These are phyloP conservation scores for Ellobium chinense DNA, from an alignment of 2,888 invertebrate species.

Conservation along the genomic window DNA sequence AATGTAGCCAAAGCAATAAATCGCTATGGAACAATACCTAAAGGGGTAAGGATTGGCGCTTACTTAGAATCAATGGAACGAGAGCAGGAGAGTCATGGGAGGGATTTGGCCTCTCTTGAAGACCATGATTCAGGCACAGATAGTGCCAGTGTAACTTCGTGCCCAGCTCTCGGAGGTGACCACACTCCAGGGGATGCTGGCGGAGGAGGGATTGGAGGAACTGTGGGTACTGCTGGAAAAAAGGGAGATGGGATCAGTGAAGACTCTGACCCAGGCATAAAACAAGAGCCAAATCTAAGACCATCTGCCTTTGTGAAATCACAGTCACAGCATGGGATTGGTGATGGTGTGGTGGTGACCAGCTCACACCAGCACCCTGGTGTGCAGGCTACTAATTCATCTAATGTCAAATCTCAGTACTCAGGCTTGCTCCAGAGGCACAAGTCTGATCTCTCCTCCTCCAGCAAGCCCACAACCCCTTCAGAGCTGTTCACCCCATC, in stretches of 20 bases:
- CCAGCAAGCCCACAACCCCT: constrained; percentile 56
- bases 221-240: not conserved
- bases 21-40: constrained; percentile 97
- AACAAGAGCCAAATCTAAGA: constrained; percentile 72
- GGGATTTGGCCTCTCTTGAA: constrained; percentile 60
- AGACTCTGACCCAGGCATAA: constrained; percentile 62
- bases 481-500: constrained; percentile 51
- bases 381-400: constrained; percentile 4
- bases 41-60: constrained; percentile 96
- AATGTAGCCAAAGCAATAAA: constrained; percentile 94
- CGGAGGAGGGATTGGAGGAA: not conserved
- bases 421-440: constrained; percentile 69
- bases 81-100: constrained; percentile 63
- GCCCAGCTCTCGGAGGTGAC: constrained; percentile 57
- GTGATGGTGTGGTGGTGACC: constrained; percentile 47
- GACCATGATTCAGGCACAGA: constrained; percentile 74
- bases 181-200: constrained; percentile 23
- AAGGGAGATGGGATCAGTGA: constrained; percentile 42
- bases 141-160: constrained; percentile 69
- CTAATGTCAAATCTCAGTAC: constrained; percentile 63
- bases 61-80: constrained; percentile 91
- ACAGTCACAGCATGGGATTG: constrained; percentile 72
- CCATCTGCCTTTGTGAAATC: constrained; percentile 76
- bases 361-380: not conserved
- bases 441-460: constrained; percentile 75